A percentile compares a stretch with the other conserved stretches of the same genome.
phyloP scores from a whole-genome alignment of 1,140 invertebrate genomes.

The Matsumurasca onukii region DNA sequence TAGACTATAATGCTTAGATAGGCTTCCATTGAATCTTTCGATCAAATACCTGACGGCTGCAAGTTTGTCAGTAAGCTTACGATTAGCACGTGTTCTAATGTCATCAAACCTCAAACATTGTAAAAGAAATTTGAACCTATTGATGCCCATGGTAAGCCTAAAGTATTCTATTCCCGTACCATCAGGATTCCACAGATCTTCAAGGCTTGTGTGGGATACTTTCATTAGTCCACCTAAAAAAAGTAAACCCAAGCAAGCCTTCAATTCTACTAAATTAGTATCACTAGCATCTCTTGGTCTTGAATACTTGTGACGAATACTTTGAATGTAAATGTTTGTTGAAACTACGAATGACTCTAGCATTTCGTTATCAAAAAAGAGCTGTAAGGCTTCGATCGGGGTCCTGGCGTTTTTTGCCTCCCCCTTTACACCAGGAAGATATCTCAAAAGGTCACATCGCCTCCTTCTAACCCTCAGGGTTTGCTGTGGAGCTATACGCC shows the following conservation, averaged over 20 bases:
- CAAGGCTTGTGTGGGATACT: conserved; percentile 27
- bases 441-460: conserved; percentile 23
- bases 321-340: conserved; percentile 31
- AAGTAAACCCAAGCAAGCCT: conserved; percentile 32
- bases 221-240: conserved; percentile 33
- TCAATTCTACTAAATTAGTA: conserved; percentile 33
- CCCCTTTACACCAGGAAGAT: conserved; percentile 30
- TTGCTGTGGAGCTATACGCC: background rate
- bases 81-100: conserved; percentile 33
- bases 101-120: conserved; percentile 38
- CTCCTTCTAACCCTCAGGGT: conserved; percentile 3
- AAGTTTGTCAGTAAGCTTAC: conserved; percentile 36
- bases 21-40: conserved; percentile 28
- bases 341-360: conserved; percentile 31
- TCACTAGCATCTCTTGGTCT: conserved; percentile 30
- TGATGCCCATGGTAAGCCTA: conserved; percentile 34
- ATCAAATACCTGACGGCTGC: conserved; percentile 36
- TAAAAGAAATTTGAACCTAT: conserved; percentile 38
- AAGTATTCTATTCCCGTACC: conserved; percentile 33
- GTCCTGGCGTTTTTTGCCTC: conserved; percentile 19
- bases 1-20: conserved; percentile 24
- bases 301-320: conserved; percentile 32
- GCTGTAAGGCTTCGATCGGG: conserved; percentile 19
- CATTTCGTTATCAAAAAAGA: conserved; percentile 33
- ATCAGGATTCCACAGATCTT: conserved; percentile 31